Conservation (phyloP, 92 coral and sea anemone species). For the Phenganax marumi region DNA sequence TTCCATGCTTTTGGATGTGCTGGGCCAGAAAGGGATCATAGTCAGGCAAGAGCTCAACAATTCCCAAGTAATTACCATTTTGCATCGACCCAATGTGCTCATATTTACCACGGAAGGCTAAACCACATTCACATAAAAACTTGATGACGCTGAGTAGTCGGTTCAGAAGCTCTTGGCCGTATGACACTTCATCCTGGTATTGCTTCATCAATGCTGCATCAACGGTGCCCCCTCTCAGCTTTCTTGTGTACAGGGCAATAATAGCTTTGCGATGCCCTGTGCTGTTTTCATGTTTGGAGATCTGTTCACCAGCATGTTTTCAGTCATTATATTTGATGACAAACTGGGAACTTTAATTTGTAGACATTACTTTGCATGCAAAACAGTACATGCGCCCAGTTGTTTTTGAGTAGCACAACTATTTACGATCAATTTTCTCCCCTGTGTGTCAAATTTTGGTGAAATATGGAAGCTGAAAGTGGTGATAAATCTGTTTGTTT, state of each 20-base stretch:
- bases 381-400: slow-evolving; percentile 28
- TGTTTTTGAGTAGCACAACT: slow-evolving; percentile 32
- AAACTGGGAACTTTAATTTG: slow-evolving; percentile 20
- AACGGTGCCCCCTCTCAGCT: slow-evolving; percentile 19
- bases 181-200: slow-evolving; percentile 36
- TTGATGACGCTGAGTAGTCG: slow-evolving; percentile 27
- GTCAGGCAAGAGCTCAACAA: slow-evolving; percentile 18
- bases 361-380: slow-evolving; percentile 39
- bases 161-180: slow-evolving; percentile 30
- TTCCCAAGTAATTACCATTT: slow-evolving; percentile 38
- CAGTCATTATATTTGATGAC: slow-evolving; percentile 24
- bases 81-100: slow-evolving; percentile 14
- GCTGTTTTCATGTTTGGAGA: slow-evolving; percentile 31
- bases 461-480: slow-evolving; percentile 31
- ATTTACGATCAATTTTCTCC: slow-evolving; percentile 39
- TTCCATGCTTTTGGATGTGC: slow-evolving; percentile 29
- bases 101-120: slow-evolving; percentile 28
- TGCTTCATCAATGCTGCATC: slow-evolving; percentile 36
- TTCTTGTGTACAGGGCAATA: slow-evolving; percentile 22
- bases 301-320: slow-evolving; percentile 33
- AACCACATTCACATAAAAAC: slow-evolving; percentile 28
- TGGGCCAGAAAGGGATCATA: slow-evolving; percentile 37
- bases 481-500: slow-evolving; percentile 30
- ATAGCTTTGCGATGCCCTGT: slow-evolving; percentile 16
- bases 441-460: slow-evolving; percentile 32